Percentiles rank a stretch among this genome's conserved stretches.
These are phyloP conservation scores for Chlamydotis undulata DNA, from an alignment of 2,113 vertebrate genomes.

Conservation along the genomic window DNA sequence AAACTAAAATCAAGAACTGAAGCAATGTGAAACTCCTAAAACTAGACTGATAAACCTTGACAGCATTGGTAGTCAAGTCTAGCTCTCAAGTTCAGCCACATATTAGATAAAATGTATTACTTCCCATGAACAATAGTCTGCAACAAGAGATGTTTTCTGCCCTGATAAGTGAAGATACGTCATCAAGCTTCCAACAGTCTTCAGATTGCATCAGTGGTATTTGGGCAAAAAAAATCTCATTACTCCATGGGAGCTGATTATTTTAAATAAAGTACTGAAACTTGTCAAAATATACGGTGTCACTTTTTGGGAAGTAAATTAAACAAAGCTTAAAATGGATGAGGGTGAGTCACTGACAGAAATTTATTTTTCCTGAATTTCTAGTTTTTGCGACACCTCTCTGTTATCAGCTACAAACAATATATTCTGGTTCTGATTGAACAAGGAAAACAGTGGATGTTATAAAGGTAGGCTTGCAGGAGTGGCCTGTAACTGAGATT, in stretches of 20 bases:
- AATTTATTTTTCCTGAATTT: not conserved
- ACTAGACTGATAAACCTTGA: constrained; percentile 20
- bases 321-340: not conserved
- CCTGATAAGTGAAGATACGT: not conserved
- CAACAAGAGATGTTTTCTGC: constrained; percentile 19
- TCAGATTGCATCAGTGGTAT: constrained; percentile 54
- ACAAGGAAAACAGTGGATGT: not conserved
- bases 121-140: constrained; percentile 42
- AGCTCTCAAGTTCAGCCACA: not conserved
- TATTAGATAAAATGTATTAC: constrained; percentile 52
- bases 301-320: not conserved
- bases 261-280: constrained; percentile 38
- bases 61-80: not conserved
- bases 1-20: constrained; percentile 39
- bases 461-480: not conserved
- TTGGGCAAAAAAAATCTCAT: constrained; percentile 46
- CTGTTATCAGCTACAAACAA: not conserved
- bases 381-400: not conserved
- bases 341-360: not conserved
- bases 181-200: constrained; percentile 34
- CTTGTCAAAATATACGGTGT: not conserved
- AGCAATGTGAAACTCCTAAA: not conserved
- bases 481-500: not conserved
- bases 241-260: constrained; percentile 32
- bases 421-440: not conserved